phyloP scores from a whole-genome alignment of 2,113 vertebrate genomes.

The Clinocottus analis region DNA sequence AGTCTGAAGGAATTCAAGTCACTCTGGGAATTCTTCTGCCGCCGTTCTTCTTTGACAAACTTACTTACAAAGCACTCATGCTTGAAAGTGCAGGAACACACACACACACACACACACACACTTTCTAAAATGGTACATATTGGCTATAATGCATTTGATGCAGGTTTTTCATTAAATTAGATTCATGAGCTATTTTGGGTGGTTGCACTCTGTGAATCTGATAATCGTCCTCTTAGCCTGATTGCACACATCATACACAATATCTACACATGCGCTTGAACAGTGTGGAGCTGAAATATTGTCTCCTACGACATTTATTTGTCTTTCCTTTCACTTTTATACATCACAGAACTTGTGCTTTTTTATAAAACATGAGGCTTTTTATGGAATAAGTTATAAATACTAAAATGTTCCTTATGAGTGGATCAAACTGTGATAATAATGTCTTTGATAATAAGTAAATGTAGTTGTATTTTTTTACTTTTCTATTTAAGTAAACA shows the following conservation, averaged over 20 bases:
- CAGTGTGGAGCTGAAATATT: neutral
- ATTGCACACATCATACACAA: neutral
- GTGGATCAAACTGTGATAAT: too few relatives aligned
- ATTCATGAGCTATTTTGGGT: neutral
- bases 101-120: neutral
- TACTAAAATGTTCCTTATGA: neutral
- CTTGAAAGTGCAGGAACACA: conserved; percentile 36
- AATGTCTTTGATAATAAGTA: too few relatives aligned
- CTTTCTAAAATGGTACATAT: neutral
- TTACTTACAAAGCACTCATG: conserved; percentile 34
- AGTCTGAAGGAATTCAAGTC: conserved; percentile 73
- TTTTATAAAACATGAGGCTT: neutral
- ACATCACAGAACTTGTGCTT: too few relatives aligned
- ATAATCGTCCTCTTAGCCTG: neutral
- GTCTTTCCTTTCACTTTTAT: neutral
- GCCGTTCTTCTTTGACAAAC: conserved; percentile 39
- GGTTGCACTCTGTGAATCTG: neutral
- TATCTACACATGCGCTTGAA: too few relatives aligned
- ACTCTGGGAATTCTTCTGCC: conserved; percentile 70
- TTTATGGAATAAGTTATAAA: neutral
- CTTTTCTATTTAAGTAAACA: neutral
- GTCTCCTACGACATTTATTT: neutral
- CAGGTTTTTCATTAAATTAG: neutral
- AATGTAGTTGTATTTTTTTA: neutral
- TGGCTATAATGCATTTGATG: neutral